Base-by-base conservation (phyloP, 1,140 invertebrate genomes). In the Microplitis demolitor region DNA sequence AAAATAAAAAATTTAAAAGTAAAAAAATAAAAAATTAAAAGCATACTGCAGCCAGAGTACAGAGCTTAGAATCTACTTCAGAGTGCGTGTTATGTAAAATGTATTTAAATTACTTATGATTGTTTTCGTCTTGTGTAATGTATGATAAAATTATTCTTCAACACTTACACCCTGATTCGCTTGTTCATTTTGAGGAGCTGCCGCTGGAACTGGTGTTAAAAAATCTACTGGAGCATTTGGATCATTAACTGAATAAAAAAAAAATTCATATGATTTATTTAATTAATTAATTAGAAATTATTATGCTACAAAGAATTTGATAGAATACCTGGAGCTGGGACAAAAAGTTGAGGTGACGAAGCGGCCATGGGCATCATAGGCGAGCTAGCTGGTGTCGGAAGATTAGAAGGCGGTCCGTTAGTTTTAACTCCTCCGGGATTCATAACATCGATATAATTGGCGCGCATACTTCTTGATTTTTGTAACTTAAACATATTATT, bases 381-480 rank as follows among this genome's bases (percentile, higher is more conserved):
- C 53, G 84, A 87, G 61, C 81, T 82, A 14, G 85, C 83, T 3
- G 88, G 88, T 4, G 87, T 88, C 71, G 89, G 81, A 70, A 88
- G 81, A 75, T 81, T 85, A 11, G 88, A 84, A 11, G 87, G 75
- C 4, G 87, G 80, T 70, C 84, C 80, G n/a, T 79, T 74, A 71
- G 84, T 80, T 64, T 86, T 87, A 33, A 83, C 86, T 31, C 90
- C 90, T 74, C 88, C 88, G 33, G 92, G 92, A 88, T 94, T 95
- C 84, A 96, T 92, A 37, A 96, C 93, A 86, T 97, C 94, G 66
- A 96, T 93, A 84, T 97, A 97, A 77, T 87, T 84, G 35, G 83
- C 77, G 67, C 83, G 89, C 91, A 91, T 88, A 91, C 91, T 92
- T 86, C 93, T 89, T 72, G 90, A 89, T 77, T 91, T 91, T 82